Conservation (phyloP, 2,888 invertebrate species). For the Resseliella maxima region DNA sequence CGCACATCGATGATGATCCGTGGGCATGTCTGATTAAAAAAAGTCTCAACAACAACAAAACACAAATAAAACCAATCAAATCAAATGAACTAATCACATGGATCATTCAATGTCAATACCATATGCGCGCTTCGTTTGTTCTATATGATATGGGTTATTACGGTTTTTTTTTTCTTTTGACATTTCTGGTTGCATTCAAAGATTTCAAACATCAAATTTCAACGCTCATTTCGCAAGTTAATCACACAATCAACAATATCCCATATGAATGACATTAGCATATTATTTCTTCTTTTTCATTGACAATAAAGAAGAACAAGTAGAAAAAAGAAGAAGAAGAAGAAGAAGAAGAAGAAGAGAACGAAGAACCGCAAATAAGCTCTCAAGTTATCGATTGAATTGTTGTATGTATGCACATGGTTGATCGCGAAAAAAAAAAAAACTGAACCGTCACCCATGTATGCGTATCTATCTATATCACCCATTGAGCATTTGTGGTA, state of each 20-base stretch:
- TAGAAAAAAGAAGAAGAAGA: too few species aligned
- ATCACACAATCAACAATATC: background rate
- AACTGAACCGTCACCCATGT: background rate
- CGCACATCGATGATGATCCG: background rate
- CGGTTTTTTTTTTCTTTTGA: background rate
- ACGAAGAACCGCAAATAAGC: background rate
- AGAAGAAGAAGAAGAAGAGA: too few species aligned
- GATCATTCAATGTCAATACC: background rate
- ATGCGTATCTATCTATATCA: background rate
- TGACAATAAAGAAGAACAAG: background rate
- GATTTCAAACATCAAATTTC: background rate
- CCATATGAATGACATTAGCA: background rate
- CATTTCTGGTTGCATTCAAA: background rate
- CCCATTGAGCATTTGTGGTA: background rate
- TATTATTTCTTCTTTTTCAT: too few species aligned
- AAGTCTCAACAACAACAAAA: too few species aligned
- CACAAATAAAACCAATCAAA: too few species aligned
- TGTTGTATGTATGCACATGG: background rate
- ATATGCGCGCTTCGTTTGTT: background rate
- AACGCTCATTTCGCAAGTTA: background rate
- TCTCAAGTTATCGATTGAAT: background rate
- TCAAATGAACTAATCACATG: conserved; percentile 2
- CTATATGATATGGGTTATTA: background rate
- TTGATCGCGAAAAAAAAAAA: background rate
- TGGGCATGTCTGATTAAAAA: background rate